Percentiles rank a stretch among this genome's conserved stretches.
Conservation (phyloP, 2,888 invertebrate species). For the Lasioglossum vierecki region DNA sequence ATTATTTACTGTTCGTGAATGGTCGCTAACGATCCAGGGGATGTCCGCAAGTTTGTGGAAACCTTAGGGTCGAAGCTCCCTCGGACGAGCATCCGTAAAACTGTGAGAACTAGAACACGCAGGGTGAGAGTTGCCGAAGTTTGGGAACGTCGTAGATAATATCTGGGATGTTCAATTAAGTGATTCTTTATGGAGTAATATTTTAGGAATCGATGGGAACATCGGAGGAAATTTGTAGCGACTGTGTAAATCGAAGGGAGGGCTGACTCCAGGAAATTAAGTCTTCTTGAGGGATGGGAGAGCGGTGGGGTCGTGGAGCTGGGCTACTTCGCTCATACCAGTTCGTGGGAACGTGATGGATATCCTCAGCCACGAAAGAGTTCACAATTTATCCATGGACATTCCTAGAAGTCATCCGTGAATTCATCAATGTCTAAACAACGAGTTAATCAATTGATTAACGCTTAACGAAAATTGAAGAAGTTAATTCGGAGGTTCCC, state of each 20-base stretch:
- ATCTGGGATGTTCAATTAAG: slow-evolving; percentile 2
- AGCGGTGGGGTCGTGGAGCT: slow-evolving; percentile 55
- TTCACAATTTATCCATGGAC: background rate
- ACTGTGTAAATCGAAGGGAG: background rate
- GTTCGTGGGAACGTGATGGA: slow-evolving; percentile 73
- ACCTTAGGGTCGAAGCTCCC: background rate
- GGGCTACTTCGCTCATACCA: slow-evolving; percentile 64
- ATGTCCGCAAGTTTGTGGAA: background rate
- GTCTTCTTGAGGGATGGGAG: slow-evolving; percentile 31
- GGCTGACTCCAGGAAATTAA: slow-evolving; percentile 11
- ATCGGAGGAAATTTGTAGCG: slow-evolving; percentile 5
- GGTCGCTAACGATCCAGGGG: background rate
- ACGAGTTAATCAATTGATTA: background rate
- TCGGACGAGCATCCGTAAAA: background rate
- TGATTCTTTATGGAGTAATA: slow-evolving; percentile 9
- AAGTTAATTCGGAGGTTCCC: background rate
- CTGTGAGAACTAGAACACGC: background rate
- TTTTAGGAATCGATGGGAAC: slow-evolving; percentile 15
- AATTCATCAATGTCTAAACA: background rate
- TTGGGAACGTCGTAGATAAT: background rate
- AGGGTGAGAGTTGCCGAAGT: background rate
- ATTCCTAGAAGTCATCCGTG: background rate
- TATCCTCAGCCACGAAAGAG: slow-evolving; percentile 46
- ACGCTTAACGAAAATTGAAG: background rate
- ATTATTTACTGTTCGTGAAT: background rate